Evolutionary conservation across 2,113 vertebrate species (phyloP), one percentile per base, ranked within the genome.

Genomic region (Phrynocephalus versicolor): DNA sequence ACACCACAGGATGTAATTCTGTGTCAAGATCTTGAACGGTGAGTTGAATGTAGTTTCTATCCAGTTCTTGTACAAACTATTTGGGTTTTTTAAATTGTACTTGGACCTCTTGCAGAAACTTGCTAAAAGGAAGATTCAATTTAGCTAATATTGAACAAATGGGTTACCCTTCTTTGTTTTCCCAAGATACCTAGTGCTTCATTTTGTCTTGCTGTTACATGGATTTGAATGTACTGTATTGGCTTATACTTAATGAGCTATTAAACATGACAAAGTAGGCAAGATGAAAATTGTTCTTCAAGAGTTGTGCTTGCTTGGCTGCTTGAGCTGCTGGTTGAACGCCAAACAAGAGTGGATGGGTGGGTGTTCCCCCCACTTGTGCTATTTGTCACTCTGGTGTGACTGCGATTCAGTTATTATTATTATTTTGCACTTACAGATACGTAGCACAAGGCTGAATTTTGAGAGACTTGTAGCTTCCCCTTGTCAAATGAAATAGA

Each of bases 101-200:
- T 30, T 58, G 4, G 51, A 5, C 14, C 51, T 30, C 23, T 62
- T 62, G 19, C 19, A 30, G 37, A 74, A 39, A 41, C 35, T 72
- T 19, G 19, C 7, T 4, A 2, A 30, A 30, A 14, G 2, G 18
- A 10, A 41, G 18, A 65, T 55, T 12, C 79, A 25, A 1, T 19
- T 51, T 55, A 33, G 13, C 3, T 79, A 67, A n/a, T 88, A 74
- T 67, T 84, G 74, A 85, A 86, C 12, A 67, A 14, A 39, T 84
- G 82, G 75, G 62, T 18, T 0, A 21, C 2, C 72, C 81, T 73
- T 65, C 25, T 81, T 74, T 86, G 60, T 75, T 23, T 37, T 3
- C 15, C 35, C 83, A 65, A 67, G 81, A 85, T 25, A 70, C 86
- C 80, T 80, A 45, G 90, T 91, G 87, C 90, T 92, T 88, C 76